Evolutionary conservation across 2,113 vertebrate species (phyloP), one percentile per base, ranked within the genome.

Genomic region (Polypterus bichir): DNA sequence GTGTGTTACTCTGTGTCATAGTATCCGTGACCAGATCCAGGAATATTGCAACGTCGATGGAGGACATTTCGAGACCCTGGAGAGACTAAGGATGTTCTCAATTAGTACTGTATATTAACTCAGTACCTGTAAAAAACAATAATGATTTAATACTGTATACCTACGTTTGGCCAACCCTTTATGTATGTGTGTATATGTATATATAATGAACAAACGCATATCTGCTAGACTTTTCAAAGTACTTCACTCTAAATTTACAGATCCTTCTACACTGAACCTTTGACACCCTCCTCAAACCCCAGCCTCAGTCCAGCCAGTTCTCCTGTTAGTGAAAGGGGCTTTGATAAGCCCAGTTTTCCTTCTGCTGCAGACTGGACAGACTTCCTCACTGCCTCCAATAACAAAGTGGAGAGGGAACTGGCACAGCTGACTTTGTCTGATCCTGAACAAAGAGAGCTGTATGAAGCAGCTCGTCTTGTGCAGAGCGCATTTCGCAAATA

Each of bases 401-500:
- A 92, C 71, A 96, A 92, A 76, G 93, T 97, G 70, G 96, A 98
- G 79, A 90, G 87, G 54, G 94, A 98, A 72, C 86, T 98, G 76
- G 92, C 96, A 73, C 96, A 98, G 89, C 87, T 98, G 64, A 97
- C 93, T 63, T 86, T 98, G 73, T 97, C 94, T 7, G 96, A 98
- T 66, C 92, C 95, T 2, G 96, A 98, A 71, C 96, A 98, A 83
- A 85, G 94, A 77, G 96, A 98, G 70, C 91, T 98, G 69, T 98
- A 98, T 3, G 93, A 98, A 76, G 96, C 96, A 1, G 96, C 96
- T 77, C 90, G 91, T 70, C 91, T 98, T 48, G 94, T 98, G 80
- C 96, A 97, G 86, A 96, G 91, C 45, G 93, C 93, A 76, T 98
- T 98, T 91, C 92, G 92, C 80, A 98, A 95, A 78, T 98, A 96